Base-by-base conservation (phyloP, 2,888 invertebrate genomes). In the Hemaris fuciformis region DNA sequence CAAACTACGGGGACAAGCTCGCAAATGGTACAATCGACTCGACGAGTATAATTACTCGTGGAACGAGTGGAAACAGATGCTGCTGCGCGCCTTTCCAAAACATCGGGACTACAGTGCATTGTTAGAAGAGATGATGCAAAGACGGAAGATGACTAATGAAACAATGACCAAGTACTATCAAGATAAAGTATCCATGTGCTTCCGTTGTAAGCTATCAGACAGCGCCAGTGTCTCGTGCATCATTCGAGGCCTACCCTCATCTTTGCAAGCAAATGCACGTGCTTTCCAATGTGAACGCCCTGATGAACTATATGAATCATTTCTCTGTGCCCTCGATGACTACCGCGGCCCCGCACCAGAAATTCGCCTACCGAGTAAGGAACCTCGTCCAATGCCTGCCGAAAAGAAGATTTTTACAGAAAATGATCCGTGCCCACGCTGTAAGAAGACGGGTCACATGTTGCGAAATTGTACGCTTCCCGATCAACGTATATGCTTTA, bases 161-260 rank as follows among this genome's bases (percentile, higher is more conserved):
- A n/a, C n/a, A n/a, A n/a, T 75, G 73, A 75, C 72, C 0, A 71
- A 76, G 43, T 77, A 76, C 34, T 75, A 72, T n/a, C 76, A 78
- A 45, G 73, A 76, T 1, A 78, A 76, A 64, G 20, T 70, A 1
- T 66, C 74, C 43, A 67, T 75, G 70, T 76, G 75, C 43, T 71
- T 66, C 23, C 67, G 74, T 0, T 76, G 75, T 56, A 68, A 74
- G 20, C 45, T 76, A 13, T 64, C 67, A 0, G 66, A 74, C 27
- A n/a, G 0, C 3, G 73, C 72, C 0, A 67, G 57, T 0, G 69
- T 76, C 0, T 76, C 73, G 0, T 74, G 73, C 59, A 70, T 75
- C 15, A 72, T 74, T 13, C 59, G 69, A 2, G 75, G 75, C 0
- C 45, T 71, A 27, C 74, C 73, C 0, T 0, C 20, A n/a, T n/a